A percentile compares a stretch with the other conserved stretches of the same genome.
These are phyloP conservation scores for Helobdella robusta DNA, from an alignment of 2,888 invertebrate genomes.

Conservation along the genomic window DNA sequence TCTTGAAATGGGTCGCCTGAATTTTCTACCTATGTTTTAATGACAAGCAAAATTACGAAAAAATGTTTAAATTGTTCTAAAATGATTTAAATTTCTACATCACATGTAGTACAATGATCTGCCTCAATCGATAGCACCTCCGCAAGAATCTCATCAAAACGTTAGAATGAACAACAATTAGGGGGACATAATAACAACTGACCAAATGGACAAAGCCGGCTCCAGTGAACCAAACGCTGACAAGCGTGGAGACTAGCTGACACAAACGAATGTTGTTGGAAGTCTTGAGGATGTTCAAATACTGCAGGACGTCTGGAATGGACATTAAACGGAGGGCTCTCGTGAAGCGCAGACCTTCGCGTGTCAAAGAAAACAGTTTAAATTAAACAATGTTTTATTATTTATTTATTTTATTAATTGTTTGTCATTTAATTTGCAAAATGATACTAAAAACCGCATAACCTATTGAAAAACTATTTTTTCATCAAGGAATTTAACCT, in stretches of 20 bases:
- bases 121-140: neutral
- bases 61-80: neutral
- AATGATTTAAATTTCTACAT: neutral
- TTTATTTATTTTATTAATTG: too few relatives aligned
- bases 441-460: too few relatives aligned
- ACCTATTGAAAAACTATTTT: too few relatives aligned
- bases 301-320: conserved; percentile 99
- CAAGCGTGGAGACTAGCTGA: conserved; percentile 99
- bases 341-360: conserved; percentile 87
- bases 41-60: neutral
- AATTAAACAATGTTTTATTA: neutral
- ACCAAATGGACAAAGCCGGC: conserved; percentile 75
- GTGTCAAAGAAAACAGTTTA: neutral
- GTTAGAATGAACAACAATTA: too few relatives aligned
- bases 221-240: conserved; percentile 98
- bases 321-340: conserved; percentile 99
- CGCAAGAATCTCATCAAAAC: too few relatives aligned
- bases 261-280: conserved; percentile 99
- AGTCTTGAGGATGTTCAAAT: conserved; percentile 99
- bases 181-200: neutral
- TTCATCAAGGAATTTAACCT: too few relatives aligned
- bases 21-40: conserved; percentile 72
- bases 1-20: conserved; percentile 91
- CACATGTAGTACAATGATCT: neutral
- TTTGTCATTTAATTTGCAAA: too few relatives aligned